Evolutionary conservation across 1,140 invertebrate species (phyloP).

Genomic region (Euura lappo): DNA sequence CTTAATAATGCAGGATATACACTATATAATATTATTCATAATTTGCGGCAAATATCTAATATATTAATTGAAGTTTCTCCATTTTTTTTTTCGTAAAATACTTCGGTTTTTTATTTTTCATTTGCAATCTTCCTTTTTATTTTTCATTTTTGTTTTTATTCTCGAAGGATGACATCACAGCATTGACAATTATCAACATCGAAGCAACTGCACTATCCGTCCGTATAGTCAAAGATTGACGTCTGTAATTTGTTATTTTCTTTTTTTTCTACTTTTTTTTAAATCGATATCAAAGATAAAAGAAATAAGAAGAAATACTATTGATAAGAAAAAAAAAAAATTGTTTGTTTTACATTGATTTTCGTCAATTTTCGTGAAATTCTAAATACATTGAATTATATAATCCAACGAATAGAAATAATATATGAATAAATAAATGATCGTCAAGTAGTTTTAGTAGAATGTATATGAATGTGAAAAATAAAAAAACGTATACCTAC

Average conservation of each 20-base stretch:
- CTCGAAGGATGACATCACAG: constrained; percentile 59
- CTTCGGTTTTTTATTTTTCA: neutral
- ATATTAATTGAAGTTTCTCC: neutral
- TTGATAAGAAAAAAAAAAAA: neutral
- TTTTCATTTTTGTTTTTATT: constrained; percentile 30
- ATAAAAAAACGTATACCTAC: no score
- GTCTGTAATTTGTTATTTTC: neutral
- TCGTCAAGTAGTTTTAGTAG: neutral
- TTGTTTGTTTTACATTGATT: neutral
- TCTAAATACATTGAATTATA: neutral
- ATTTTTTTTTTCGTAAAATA: neutral
- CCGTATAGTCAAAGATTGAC: no score
- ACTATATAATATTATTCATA: neutral
- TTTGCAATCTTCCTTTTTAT: neutral
- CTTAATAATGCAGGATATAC: no score
- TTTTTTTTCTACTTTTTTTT: neutral
- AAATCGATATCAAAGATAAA: neutral
- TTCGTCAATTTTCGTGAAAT: neutral
- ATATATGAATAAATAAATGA: neutral
- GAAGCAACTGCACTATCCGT: constrained; percentile 37
- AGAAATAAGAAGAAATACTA: neutral
- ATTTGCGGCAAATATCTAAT: neutral
- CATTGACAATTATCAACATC: constrained; percentile 56
- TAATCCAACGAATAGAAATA: neutral
- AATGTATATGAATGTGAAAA: neutral